phyloP scores from a whole-genome alignment of 2,888 invertebrate genomes.

The Tipula helvola region DNA sequence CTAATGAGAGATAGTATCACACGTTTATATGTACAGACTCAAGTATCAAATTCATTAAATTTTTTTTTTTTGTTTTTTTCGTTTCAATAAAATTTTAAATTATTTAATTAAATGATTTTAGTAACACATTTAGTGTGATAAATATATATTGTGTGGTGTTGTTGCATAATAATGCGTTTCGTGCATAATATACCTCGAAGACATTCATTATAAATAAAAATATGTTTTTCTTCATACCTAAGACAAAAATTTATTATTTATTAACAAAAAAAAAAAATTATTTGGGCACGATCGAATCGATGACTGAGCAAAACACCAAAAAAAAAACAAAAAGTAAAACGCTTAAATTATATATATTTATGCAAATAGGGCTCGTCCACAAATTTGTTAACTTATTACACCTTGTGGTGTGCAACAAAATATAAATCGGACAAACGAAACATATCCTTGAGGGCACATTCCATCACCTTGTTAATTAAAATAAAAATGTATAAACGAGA shows the following conservation, averaged over 20 bases:
- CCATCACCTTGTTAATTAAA: slow-evolving; percentile 10
- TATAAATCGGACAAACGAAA: background rate
- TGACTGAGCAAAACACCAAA: background rate
- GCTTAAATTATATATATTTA: background rate
- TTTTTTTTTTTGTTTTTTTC: background rate
- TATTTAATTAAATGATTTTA: background rate
- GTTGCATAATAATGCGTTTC: background rate
- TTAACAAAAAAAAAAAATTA: background rate
- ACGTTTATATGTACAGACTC: background rate
- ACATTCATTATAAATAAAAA: background rate
- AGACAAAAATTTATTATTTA: slow-evolving; percentile 4
- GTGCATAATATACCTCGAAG: background rate
- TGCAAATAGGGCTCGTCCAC: background rate
- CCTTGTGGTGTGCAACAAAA: background rate
- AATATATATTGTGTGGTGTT: background rate
- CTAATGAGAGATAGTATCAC: background rate
- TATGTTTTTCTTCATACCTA: background rate
- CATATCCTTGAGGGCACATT: slow-evolving; percentile 6
- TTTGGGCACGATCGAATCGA: background rate
- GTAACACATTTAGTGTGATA: background rate
- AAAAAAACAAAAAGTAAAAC: background rate
- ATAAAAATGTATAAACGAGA: background rate
- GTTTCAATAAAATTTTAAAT: background rate
- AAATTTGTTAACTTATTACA: background rate
- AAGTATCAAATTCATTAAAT: background rate